Evolutionary conservation across 2,797 vertebrate genomes (phyloP), one percentile per base, ranked within the genome.

Genomic region (Pantherophis alleghaniensis): DNA sequence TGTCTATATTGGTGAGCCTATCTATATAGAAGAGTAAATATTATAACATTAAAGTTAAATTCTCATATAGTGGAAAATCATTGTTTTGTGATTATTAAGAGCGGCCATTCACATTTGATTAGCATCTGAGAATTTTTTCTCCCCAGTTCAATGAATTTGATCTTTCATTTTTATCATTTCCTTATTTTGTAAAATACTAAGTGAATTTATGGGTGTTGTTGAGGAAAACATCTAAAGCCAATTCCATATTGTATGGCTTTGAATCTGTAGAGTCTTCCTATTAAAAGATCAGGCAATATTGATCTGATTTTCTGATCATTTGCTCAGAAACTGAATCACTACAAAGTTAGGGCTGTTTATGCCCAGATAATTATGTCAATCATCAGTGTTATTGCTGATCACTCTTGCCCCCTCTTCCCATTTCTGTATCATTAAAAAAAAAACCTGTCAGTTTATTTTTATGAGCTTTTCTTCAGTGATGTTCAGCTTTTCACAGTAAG

Each of bases 1-100:
- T 89, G 92, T 94, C 94, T 88, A 87, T 86, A 74, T 95, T 89
- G 20, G 94, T 86, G 56, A 60, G 32, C 6, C 28, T 20, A 60
- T 93, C 88, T 56, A 87, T 20, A 86, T 10, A 86, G 59, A 63
- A 86, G 88, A 74, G 32, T 92, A 32, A 32, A 63, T 74, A 47
- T 87, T 5, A 16, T 42, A 32, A 90, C 1, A 37, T 91, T 92
- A 88, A 56, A 95, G 94, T 93, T 57, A 1, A 94, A 79, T 94
- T 95, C 14, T 87, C 89, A 32, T 90, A 87, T 79, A 87, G 66
- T 59, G 32, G 26, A 26, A 28, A 93, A 42, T 9, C 1, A 0
- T 69, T 11, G 0, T 53, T 55, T 42, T 11, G 1, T 24, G 87
- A 26, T 16, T 66, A 1, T 87, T 89, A 42, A 51, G 1, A 66